Conservation (phyloP, 2,113 vertebrate species). For the Chrysemys picta region DNA sequence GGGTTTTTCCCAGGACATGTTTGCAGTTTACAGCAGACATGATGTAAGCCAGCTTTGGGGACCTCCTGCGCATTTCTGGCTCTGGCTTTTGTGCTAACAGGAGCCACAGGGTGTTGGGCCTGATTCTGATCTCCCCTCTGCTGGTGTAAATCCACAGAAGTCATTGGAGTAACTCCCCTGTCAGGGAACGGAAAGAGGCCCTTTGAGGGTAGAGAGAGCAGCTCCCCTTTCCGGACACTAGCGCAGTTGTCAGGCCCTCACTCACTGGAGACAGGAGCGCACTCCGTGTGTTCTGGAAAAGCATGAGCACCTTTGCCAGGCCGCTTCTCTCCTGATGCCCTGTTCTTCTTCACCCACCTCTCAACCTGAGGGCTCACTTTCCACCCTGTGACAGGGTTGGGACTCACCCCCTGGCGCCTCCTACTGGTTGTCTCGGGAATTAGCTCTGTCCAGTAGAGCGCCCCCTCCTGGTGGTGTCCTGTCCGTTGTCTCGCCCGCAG, state of each 20-base stretch:
- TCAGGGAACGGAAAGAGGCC: background rate
- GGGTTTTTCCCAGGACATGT: slow-evolving; percentile 17
- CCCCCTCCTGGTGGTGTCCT: no score
- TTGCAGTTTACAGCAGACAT: slow-evolving; percentile 62
- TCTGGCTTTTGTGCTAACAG: slow-evolving; percentile 20
- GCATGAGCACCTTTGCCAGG: no score
- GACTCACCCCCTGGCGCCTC: no score
- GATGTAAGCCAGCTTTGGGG: slow-evolving; percentile 61
- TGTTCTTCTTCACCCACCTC: background rate
- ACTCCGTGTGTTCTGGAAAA: no score
- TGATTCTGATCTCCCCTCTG: background rate
- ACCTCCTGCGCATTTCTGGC: background rate
- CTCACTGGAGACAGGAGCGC: background rate
- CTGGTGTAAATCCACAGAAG: rapidly evolving
- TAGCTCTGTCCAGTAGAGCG: no score
- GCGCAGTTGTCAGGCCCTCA: no score
- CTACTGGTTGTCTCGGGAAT: no score
- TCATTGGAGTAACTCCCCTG: rapidly evolving
- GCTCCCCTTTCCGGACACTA: no score
- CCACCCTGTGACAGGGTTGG: background rate
- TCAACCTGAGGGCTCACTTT: background rate
- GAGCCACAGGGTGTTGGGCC: background rate
- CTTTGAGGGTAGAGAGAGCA: rapidly evolving
- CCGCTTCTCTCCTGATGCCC: no score
- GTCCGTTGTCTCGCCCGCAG: no score